A percentile compares a stretch with the other conserved stretches of the same genome.
Conservation (phyloP, 2,113 vertebrate species). For the Laticauda colubrina region DNA sequence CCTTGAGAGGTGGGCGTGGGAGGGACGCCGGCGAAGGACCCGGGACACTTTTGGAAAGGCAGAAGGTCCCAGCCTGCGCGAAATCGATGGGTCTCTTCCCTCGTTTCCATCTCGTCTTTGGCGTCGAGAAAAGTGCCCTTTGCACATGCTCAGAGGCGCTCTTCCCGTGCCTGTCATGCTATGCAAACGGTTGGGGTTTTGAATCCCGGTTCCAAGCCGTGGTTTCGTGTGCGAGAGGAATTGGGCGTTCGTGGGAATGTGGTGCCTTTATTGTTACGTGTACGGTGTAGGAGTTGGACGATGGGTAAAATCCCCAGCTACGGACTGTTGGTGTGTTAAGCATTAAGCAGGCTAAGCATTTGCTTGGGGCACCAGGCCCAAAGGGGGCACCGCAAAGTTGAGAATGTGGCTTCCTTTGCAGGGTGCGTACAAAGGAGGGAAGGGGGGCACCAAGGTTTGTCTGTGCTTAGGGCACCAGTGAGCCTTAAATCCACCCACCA, state of each 20-base stretch:
- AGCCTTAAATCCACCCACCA: no score
- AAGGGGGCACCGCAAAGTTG: no score
- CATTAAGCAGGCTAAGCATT: no score
- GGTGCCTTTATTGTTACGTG: background rate
- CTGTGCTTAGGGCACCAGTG: no score
- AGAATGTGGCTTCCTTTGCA: no score
- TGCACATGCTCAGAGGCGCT: background rate
- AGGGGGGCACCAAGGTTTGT: no score
- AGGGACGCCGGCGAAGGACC: background rate
- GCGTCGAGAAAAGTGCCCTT: background rate
- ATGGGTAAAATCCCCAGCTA: background rate
- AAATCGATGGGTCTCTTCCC: accelerated
- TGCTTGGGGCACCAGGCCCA: no score
- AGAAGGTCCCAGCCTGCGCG: background rate
- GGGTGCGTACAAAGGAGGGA: no score
- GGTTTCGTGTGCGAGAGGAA: background rate
- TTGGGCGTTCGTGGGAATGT: background rate
- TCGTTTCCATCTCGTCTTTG: background rate
- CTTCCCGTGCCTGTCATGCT: background rate
- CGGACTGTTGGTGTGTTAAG: background rate
- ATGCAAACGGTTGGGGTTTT: no score
- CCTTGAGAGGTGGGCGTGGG: background rate
- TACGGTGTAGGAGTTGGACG: background rate
- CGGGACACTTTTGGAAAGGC: background rate
- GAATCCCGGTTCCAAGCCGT: background rate